Conservation (phyloP, 2,113 vertebrate species). For the Rhinogobius similis region DNA sequence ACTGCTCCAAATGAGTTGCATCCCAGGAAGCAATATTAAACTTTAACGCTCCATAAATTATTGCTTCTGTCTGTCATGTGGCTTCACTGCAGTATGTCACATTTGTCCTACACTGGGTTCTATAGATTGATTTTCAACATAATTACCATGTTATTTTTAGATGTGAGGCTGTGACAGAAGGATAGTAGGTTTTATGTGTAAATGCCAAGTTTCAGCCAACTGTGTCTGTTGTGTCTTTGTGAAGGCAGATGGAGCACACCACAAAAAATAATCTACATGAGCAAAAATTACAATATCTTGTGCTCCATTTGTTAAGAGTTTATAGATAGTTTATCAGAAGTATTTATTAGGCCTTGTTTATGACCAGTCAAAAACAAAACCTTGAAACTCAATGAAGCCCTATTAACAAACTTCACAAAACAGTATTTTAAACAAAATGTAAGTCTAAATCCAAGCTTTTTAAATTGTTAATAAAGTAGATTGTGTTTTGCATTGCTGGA, state of each 20-base stretch:
- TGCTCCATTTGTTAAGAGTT: too few species aligned
- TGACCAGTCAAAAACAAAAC: too few species aligned
- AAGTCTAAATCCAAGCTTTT: too few species aligned
- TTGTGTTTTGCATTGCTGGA: not conserved
- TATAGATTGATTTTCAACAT: not conserved
- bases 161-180: slow-evolving; percentile 28
- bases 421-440: too few species aligned
- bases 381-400: too few species aligned
- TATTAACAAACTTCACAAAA: too few species aligned
- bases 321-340: too few species aligned
- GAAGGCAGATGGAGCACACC: slow-evolving; percentile 44
- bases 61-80: slow-evolving; percentile 13
- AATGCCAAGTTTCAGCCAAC: not conserved
- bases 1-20: slow-evolving; percentile 17
- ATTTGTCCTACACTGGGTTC: not conserved
- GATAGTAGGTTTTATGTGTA: slow-evolving; percentile 8
- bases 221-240: not conserved
- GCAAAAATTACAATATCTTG: too few species aligned
- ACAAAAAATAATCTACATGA: slow-evolving; percentile 5
- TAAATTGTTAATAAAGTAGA: not conserved
- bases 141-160: slow-evolving; percentile 45
- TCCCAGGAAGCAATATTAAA: slow-evolving; percentile 38
- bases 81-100: not conserved
- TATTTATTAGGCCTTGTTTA: too few species aligned
- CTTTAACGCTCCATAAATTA: slow-evolving; percentile 22